Percentiles rank a stretch among this genome's conserved stretches.
Evolutionary conservation across 2,113 vertebrate species (phyloP).

Genomic region (Limnothrissa miodon): DNA sequence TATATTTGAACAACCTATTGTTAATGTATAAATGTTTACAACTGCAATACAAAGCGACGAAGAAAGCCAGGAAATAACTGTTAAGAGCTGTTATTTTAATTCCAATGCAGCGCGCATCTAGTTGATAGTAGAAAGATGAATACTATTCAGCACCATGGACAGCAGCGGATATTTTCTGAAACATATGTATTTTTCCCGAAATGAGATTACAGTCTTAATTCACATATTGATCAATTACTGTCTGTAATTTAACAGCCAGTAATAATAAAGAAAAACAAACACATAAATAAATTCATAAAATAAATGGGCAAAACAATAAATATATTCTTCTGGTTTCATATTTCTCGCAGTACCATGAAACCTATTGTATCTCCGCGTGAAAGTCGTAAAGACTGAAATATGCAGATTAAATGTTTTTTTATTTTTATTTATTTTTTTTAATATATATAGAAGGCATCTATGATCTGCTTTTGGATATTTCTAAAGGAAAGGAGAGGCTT

Average conservation of each 20-base stretch:
- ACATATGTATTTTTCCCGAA: neutral
- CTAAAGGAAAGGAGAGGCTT: neutral
- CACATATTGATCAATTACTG: neutral
- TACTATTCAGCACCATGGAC: conserved; percentile 59
- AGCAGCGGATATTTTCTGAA: neutral
- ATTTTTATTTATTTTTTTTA: neutral
- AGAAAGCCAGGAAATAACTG: neutral
- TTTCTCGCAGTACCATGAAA: too few species aligned
- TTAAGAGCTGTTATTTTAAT: neutral
- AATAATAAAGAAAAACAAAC: too few species aligned
- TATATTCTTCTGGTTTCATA: neutral
- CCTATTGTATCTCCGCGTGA: neutral
- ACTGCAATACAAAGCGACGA: neutral
- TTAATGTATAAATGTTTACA: neutral
- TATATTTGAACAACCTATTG: neutral
- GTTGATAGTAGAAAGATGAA: neutral
- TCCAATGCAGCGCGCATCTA: neutral
- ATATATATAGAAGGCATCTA: too few species aligned
- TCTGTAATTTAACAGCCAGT: neutral
- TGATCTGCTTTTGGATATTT: neutral
- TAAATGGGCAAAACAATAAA: neutral
- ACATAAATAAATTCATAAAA: neutral
- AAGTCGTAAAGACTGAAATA: too few species aligned
- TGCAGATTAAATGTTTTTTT: neutral
- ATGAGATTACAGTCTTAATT: neutral